A percentile compares a stretch with the other conserved stretches of the same genome.
Conservation (phyloP, 2,888 invertebrate genomes). For the Scelioninae gen. 1 region DNA sequence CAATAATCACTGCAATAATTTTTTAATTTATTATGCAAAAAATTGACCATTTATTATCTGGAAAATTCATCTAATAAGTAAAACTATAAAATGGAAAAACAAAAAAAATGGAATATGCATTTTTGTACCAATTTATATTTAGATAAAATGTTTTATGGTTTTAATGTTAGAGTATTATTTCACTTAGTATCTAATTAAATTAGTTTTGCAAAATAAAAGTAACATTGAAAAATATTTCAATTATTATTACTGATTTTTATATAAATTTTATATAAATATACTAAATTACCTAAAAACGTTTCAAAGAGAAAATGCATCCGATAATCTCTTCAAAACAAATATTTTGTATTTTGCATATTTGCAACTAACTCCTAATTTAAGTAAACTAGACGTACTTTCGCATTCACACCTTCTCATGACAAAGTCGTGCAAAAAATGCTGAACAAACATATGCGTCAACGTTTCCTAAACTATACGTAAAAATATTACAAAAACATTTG, state of each 20-base stretch:
- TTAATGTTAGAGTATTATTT: too few species aligned
- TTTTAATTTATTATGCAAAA: slow-evolving; percentile 53
- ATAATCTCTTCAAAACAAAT: slow-evolving; percentile 34
- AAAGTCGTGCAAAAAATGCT: slow-evolving; percentile 26
- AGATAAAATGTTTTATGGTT: too few species aligned
- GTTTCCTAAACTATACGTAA: slow-evolving; percentile 40
- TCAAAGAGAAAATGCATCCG: not conserved
- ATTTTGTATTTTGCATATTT: slow-evolving; percentile 22
- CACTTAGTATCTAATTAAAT: too few species aligned
- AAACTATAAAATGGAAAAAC: slow-evolving; percentile 6
- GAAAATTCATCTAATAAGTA: slow-evolving; percentile 25
- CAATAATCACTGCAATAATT: slow-evolving; percentile 58
- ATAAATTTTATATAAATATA: not conserved
- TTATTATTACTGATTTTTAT: not conserved
- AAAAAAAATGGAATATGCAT: too few species aligned
- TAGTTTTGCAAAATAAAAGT: too few species aligned
- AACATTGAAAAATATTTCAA: too few species aligned
- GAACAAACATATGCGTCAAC: slow-evolving; percentile 50
- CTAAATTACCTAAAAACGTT: not conserved
- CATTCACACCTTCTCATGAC: slow-evolving; percentile 7
- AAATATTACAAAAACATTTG: slow-evolving; percentile 28
- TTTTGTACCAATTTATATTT: too few species aligned
- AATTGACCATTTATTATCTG: slow-evolving; percentile 16
- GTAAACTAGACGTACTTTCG: slow-evolving; percentile 4
- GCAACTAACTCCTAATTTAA: slow-evolving; percentile 9